Conservation (phyloP, 2,888 invertebrate genomes). For the Tridacna gigas region DNA sequence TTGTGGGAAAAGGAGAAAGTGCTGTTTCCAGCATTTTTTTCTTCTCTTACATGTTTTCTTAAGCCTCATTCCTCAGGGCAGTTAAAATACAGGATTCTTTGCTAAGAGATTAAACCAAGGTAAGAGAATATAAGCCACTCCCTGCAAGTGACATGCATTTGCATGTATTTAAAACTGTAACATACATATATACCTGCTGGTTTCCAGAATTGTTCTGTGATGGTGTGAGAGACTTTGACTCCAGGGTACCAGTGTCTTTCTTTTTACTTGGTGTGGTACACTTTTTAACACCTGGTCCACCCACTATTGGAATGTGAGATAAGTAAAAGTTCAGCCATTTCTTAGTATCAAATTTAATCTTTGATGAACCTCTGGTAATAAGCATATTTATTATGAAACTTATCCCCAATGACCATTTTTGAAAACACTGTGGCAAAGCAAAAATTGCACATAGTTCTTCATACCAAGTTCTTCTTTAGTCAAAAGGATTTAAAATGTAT, state of each 20-base stretch:
- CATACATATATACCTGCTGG: conserved; percentile 49
- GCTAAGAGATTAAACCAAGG: too few relatives aligned
- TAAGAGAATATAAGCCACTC: too few relatives aligned
- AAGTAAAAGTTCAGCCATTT: not conserved
- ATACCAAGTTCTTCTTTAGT: too few relatives aligned
- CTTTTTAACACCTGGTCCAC: conserved; percentile 77
- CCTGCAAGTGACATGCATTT: too few relatives aligned
- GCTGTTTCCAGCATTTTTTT: too few relatives aligned
- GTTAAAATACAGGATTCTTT: too few relatives aligned
- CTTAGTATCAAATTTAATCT: not conserved
- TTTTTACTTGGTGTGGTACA: conserved; percentile 54
- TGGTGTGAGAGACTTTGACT: conserved; percentile 71
- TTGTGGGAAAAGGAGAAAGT: too few relatives aligned
- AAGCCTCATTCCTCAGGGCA: too few relatives aligned
- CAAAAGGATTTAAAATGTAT: too few relatives aligned
- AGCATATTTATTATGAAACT: too few relatives aligned
- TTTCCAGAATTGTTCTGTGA: conserved; percentile 50
- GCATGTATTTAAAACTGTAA: too few relatives aligned
- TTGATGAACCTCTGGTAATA: not conserved
- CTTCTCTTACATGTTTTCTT: too few relatives aligned
- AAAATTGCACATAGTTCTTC: not conserved
- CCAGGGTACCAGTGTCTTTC: conserved; percentile 60
- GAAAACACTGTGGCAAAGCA: not conserved
- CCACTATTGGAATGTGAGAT: conserved; percentile 62
- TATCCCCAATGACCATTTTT: not conserved